Base-by-base conservation (phyloP, 2,797 vertebrate species). In the Busarellus nigricollis region DNA sequence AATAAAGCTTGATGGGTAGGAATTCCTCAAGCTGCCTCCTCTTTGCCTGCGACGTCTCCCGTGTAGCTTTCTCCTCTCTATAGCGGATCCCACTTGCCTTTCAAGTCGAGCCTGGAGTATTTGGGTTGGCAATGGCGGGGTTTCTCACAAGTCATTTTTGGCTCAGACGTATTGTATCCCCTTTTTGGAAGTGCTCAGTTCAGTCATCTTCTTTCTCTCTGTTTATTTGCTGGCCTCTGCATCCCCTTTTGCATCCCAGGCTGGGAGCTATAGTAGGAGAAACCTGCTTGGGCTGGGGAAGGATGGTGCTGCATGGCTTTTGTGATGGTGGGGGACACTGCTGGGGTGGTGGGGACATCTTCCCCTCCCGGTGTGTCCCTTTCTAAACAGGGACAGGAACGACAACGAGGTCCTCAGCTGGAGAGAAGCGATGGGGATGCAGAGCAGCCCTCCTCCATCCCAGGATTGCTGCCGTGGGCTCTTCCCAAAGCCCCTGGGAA, bases 1-100 rank as follows among this genome's bases (percentile, higher is more conserved):
- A 98, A 96, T 98, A 97, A 98, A 97, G 96, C 98, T 97, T 97
- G 98, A 97, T 98, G 97, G 97, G 95, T 84, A 98, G 97, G 96
- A 96, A 97, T 97, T 98, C 96, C 97, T 98, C 98, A 97, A 84
- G 84, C 95, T 95, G 97, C 97, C 94, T 97, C 87, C 67, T 84
- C 94, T 91, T 92, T 50, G 33, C 96, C 95, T 74, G 7, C 17
- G 49, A 94, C 1, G 1, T 90, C 93, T 90, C 89, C n/a, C 2
- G 19, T 31, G 89, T 89, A 76, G 87, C 78, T 96, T 90, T 92
- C 74, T 89, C 62, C 83, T 92, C 77, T 40, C 2, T 1, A 33
- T 55, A 88, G 90, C 0, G 0, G 47, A 59, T 92, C 72, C 80
- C 7, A 0, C 55, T 91, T 74, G 29, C 70, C 40, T 71, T 86